Evolutionary conservation across 1,140 invertebrate genomes (phyloP).

Genomic region (Diachasma alloeum): DNA sequence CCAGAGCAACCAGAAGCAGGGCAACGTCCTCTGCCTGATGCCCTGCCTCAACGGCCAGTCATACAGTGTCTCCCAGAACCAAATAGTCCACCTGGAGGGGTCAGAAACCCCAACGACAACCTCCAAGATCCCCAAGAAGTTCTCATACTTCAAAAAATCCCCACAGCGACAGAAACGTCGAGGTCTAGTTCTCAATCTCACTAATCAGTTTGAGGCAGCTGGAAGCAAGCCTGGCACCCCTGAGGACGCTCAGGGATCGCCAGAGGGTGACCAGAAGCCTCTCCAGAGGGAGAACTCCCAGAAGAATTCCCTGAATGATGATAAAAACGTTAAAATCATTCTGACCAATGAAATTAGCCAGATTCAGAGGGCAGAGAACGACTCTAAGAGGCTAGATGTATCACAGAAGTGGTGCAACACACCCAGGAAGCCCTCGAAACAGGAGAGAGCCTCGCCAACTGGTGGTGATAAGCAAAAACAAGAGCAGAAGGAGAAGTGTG

Average conservation of each 20-base stretch:
- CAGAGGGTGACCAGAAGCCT: not conserved
- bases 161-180: slow-evolving; percentile 64
- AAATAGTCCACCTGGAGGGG: slow-evolving; percentile 78
- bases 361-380: too few species aligned
- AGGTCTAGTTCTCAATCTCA: slow-evolving; percentile 73
- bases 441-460: not conserved
- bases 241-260: not conserved
- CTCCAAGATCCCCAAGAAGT: slow-evolving; percentile 67
- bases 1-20: slow-evolving; percentile 66
- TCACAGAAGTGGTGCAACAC: too few species aligned
- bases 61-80: slow-evolving; percentile 89
- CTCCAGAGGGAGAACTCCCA: not conserved
- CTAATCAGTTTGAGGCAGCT: slow-evolving; percentile 68
- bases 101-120: slow-evolving; percentile 54
- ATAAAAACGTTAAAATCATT: too few species aligned
- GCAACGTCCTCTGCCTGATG: slow-evolving; percentile 74
- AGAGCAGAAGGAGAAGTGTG: not conserved
- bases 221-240: slow-evolving; percentile 63
- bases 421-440: too few species aligned
- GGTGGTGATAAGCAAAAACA: not conserved
- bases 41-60: slow-evolving; percentile 83
- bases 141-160: slow-evolving; percentile 72
- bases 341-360: too few species aligned
- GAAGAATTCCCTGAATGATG: not conserved
- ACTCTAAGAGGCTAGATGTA: too few species aligned